A percentile compares a stretch with the other conserved stretches of the same genome.
phyloP scores from a whole-genome alignment of 2,113 vertebrate genomes.

The Ailurus styani region DNA sequence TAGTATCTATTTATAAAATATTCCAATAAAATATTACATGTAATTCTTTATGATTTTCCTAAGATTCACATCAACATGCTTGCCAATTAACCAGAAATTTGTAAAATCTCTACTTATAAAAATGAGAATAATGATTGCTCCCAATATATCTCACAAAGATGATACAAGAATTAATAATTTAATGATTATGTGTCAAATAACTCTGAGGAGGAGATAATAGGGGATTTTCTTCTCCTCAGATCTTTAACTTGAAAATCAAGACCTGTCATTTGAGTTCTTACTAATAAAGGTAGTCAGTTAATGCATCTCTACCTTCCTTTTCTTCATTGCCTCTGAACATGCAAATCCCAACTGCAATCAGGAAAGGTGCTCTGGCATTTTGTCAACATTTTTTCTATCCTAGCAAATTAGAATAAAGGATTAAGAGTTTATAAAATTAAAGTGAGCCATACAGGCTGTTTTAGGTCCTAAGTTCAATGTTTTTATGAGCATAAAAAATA shows the following conservation, averaged over 20 bases:
- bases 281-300: neutral
- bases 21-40: neutral
- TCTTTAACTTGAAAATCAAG: conserved; percentile 32
- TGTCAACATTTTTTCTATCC: neutral
- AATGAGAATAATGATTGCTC: neutral
- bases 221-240: neutral
- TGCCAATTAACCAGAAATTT: neutral
- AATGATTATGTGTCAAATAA: conserved; percentile 42
- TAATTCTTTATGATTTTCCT: neutral
- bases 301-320: neutral
- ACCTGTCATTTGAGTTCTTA: conserved; percentile 2
- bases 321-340: neutral
- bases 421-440: neutral
- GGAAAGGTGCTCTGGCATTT: neutral
- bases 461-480: neutral
- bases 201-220: neutral
- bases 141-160: neutral
- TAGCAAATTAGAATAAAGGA: neutral
- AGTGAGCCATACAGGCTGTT: neutral
- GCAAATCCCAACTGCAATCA: neutral
- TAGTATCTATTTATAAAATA: neutral
- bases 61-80: neutral
- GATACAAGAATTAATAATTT: conserved; percentile 43
- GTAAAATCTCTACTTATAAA: neutral
- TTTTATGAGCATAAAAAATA: neutral